Evolutionary conservation across 2,888 invertebrate species (phyloP), one percentile per base, ranked within the genome.

Genomic region (Tubulanus polymorphus): DNA sequence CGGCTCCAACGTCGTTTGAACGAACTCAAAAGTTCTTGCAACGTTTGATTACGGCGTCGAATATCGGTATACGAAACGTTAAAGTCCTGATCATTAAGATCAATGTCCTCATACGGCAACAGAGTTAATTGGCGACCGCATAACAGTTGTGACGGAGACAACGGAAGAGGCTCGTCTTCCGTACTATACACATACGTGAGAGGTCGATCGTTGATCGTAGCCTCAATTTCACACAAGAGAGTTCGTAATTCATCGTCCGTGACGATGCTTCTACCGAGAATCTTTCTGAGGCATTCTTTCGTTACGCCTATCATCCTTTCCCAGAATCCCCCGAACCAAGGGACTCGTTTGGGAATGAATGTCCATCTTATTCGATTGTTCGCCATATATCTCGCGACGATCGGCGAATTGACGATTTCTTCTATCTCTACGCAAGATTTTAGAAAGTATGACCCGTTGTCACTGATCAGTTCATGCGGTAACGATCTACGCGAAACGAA

Each of bases 321-420:
- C 59, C 60, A 63, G 29, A 54, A 62, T 32, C 62, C 65, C 5
- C 62, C 62, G 41, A 52, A 64, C 60, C 56, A 60, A 1, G 60
- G 58, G 5, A 59, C 60, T 15, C 62, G 1, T 27, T 55, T 55
- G 2, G 59, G 55, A 29, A 62, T 62, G 41, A 64, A 59, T 30
- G 48, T 27, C 60, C 58, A 62, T 8, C 48, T 47, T 2, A 53
- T 53, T 45, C 53, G 53, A 30, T 48, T 30, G 20, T 28, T 35
- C 2, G 3, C 48, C 15, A 60, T 47, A 20, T 45, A 26, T n/a
- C 55, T 49, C 32, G 45, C 29, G 12, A 56, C 32, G 12, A n/a
- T 18, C 28, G 32, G 18, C 29, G 29, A 30, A 30, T 51, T 6
- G 12, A n/a, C n/a, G n/a, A n/a, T n/a, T n/a, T n/a, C n/a, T n/a